These are phyloP conservation scores for Fregata magnificens DNA, from an alignment of 2,113 vertebrate genomes.

Conservation along the genomic window DNA sequence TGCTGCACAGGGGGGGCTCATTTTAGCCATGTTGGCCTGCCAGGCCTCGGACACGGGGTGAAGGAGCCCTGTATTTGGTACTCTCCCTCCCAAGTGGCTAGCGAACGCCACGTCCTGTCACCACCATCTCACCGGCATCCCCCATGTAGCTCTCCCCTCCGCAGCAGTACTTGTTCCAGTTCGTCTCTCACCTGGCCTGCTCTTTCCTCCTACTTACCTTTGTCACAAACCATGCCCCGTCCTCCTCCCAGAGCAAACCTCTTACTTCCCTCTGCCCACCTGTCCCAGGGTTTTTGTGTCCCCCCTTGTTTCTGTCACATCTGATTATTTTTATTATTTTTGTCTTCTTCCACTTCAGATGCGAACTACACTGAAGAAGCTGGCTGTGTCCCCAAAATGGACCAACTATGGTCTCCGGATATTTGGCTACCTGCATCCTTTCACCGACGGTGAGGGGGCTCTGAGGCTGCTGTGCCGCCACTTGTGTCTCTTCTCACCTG, in stretches of 20 bases:
- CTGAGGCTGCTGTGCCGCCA: not conserved
- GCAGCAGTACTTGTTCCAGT: not conserved
- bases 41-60: not conserved
- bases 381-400: slow-evolving; percentile 88
- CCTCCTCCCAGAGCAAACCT: not conserved
- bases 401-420: slow-evolving; percentile 92
- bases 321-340: not conserved
- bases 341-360: slow-evolving; percentile 65
- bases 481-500: rapidly evolving
- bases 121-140: not conserved
- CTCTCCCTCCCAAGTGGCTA: not conserved
- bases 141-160: not conserved
- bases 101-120: rapidly evolving
- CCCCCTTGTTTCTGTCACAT: not conserved
- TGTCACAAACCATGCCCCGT: rapidly evolving
- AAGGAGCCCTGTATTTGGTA: not conserved
- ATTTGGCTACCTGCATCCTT: slow-evolving; percentile 93
- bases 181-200: not conserved
- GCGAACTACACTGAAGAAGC: slow-evolving; percentile 84
- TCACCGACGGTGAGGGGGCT: slow-evolving; percentile 76
- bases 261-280: not conserved
- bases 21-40: not conserved
- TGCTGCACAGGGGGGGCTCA: not conserved
- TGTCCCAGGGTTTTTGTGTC: not conserved
- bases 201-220: not conserved